Base-by-base conservation (phyloP, 1,140 invertebrate genomes). In the Drosophila sulfurigaster region DNA sequence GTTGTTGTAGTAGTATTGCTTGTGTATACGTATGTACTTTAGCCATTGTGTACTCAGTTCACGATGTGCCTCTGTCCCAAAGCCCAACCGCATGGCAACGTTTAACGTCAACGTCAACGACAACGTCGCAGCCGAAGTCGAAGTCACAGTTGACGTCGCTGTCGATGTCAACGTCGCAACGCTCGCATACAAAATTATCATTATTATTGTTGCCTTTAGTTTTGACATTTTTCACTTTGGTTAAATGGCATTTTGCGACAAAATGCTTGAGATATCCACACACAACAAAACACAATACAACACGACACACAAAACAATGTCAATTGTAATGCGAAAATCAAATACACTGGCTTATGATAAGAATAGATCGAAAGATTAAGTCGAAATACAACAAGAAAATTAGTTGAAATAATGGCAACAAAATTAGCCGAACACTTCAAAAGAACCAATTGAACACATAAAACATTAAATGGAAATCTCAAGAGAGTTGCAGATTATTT, bases 1-100 rank as follows among this genome's bases (percentile, higher is more conserved):
- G 79, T 58, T 51, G 54, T 51, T 69, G 45, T 74, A 48, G 59
- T 56, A 78, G 56, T 70, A 41, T 43, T n/a, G 41, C 41, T n/a
- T 13, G 10, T 51, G 54, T 56, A 41, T 78, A 71, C 66, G 80
- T 85, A 68, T 90, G 86, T 89, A 89, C 81, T 89, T 89, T 85
- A 85, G 78, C 81, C 85, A 88, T 88, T 88, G 83, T 88, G 83
- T 88, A 89, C 83, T 81, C 83, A 83, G 85, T 81, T 75, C 83
- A 83, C 83, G 85, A 80, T 83, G 78, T 78, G 82, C 70, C 67
- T 25, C 20, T 41, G 57, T 25, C 65, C 49, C 35, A 41, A 28
- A 52, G 75, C 68, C 60, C 28, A 75, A 51, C 60, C 51, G 62
- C 67, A 73, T 75, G 79, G 76, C 82, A 68, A 79, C 75, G 75